A percentile compares a stretch with the other conserved stretches of the same genome.
Conservation (phyloP, 2,888 invertebrate species). For the Helicoverpa assulta region DNA sequence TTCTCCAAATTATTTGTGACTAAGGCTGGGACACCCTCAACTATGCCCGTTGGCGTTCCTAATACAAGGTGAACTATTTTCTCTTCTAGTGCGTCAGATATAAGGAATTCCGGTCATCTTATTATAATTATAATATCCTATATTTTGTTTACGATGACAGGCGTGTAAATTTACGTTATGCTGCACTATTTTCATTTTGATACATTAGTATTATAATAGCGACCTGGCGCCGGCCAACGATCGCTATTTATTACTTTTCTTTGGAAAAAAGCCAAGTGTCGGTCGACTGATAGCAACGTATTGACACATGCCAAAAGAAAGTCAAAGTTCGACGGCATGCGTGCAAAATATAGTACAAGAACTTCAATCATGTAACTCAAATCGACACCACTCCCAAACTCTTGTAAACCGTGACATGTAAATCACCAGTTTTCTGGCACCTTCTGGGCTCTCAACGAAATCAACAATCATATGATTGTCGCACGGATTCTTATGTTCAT, state of each 20-base stretch:
- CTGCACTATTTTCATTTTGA: constrained; percentile 79
- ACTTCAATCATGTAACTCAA: constrained; percentile 54
- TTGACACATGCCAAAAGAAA: constrained; percentile 84
- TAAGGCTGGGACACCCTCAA: constrained; percentile 33
- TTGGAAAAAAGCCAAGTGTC: constrained; percentile 82
- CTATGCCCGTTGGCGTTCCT: constrained; percentile 29
- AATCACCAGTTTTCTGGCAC: constrained; percentile 30
- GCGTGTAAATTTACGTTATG: constrained; percentile 64
- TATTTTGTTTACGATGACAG: constrained; percentile 62
- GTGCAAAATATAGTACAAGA: constrained; percentile 51
- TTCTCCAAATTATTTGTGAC: constrained; percentile 31
- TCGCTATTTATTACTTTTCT: constrained; percentile 85
- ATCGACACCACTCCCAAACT: constrained; percentile 45
- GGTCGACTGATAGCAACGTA: constrained; percentile 73
- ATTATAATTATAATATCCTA: constrained; percentile 54
- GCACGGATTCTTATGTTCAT: constrained; percentile 30
- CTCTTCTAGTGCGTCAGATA: constrained; percentile 58
- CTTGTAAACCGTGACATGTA: constrained; percentile 33
- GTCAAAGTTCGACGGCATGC: constrained; percentile 86
- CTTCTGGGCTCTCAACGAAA: constrained; percentile 24
- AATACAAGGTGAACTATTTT: constrained; percentile 57
- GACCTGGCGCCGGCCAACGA: constrained; percentile 82
- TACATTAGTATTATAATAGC: constrained; percentile 76
- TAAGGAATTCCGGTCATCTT: constrained; percentile 55
- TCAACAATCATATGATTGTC: constrained; percentile 32